Conservation (phyloP, 2,113 vertebrate genomes). For the Nerophis lumbriciformis region DNA sequence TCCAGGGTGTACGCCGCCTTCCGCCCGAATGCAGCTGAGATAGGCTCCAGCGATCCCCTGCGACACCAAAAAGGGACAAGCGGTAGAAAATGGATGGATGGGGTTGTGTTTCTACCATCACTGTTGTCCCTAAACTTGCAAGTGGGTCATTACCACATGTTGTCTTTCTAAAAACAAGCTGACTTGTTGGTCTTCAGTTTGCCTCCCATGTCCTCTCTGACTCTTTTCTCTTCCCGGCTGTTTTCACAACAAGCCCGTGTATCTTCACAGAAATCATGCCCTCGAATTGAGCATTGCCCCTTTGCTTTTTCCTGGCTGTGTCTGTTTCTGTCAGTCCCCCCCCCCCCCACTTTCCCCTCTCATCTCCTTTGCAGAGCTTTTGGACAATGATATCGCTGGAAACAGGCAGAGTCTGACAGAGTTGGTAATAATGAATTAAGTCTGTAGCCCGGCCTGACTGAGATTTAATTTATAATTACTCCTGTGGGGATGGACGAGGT, state of each 20-base stretch:
- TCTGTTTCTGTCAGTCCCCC: conserved; percentile 25
- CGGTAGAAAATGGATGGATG: too few species aligned
- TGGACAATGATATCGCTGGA: conserved; percentile 69
- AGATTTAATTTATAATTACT: conserved; percentile 83
- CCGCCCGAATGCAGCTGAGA: too few species aligned
- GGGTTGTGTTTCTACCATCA: too few species aligned
- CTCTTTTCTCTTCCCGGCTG: conserved; percentile 52
- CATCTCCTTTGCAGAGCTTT: conserved; percentile 70
- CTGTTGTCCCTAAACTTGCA: neutral
- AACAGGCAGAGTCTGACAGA: conserved; percentile 69
- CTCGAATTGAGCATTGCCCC: conserved; percentile 41
- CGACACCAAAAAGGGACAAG: too few species aligned
- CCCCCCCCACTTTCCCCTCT: conserved; percentile 56
- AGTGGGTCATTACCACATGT: neutral
- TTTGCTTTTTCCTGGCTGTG: conserved; percentile 9
- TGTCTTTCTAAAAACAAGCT: neutral
- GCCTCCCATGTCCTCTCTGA: conserved; percentile 19
- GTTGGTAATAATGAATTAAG: conserved; percentile 75
- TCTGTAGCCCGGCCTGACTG: conserved; percentile 72
- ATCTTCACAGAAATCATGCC: conserved; percentile 75
- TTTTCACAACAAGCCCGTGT: conserved; percentile 75
- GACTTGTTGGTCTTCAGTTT: conserved; percentile 22
- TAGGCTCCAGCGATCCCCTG: too few species aligned
- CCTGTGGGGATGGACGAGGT: conserved; percentile 67
- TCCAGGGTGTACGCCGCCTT: too few species aligned